Evolutionary conservation across 2,888 invertebrate species (phyloP), one percentile per base, ranked within the genome.

Genomic region (Habroteleia sp.): DNA sequence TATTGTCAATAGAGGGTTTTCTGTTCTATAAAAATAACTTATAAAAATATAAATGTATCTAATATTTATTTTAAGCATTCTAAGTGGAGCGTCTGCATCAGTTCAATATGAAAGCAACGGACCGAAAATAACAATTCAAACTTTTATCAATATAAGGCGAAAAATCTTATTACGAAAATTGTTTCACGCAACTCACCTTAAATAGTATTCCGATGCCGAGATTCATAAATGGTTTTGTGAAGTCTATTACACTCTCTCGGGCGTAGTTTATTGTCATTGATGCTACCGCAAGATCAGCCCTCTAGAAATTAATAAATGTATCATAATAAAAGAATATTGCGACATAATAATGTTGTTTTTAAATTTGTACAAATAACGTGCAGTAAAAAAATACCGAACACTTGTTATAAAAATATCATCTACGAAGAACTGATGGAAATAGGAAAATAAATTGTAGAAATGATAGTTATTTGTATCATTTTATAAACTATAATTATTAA

Each of bases 161-260:
- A 25, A 31, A 39, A 41, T 44, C 42, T 20, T 46, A 60, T 27
- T 35, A 52, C n/a, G 31, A 16, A 56, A 56, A 56, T 63, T 60
- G 54, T 58, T 48, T 42, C 48, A 29, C 63, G 63, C 35, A 52
- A 50, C 82, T 89, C 89, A 93, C 93, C 91, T 95, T 95, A 88
- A 95, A 96, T 68, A 96, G 90, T 81, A 97, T 96, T 83, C 95
- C 94, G 80, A 96, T 96, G 37, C 96, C 97, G 11, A 96, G 91
- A 88, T 96, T 96, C 94, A 97, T 95, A 89, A 96, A 97, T 1
- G 96, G 97, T 86, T 96, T 96, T 6, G 96, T 96, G 87, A 97
- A 97, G 89, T 96, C 96, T 79, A 97, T 95, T 66, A 96, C 96
- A 87, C 95, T 94, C 83, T 96, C 96, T 48, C 97, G 90, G 25